A percentile compares a stretch with the other conserved stretches of the same genome.
Conservation (phyloP, 2,113 vertebrate species). For the Alethe diademata region DNA sequence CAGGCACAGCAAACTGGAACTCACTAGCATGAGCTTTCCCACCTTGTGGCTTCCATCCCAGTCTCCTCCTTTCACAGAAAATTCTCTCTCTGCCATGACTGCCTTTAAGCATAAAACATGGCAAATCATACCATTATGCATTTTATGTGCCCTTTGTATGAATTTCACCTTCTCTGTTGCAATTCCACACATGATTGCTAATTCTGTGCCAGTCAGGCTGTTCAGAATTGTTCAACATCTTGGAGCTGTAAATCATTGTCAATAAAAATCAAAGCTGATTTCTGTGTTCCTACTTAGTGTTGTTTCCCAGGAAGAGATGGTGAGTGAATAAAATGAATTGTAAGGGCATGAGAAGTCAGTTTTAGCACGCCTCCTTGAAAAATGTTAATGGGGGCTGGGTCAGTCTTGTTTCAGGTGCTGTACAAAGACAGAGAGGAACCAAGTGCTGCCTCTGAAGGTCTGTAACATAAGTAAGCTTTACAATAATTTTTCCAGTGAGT, state of each 20-base stretch:
- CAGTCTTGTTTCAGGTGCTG: neutral
- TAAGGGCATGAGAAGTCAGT: neutral
- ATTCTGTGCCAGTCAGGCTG: neutral
- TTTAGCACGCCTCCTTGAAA: neutral
- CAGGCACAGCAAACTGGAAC: neutral
- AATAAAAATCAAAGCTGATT: neutral
- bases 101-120: neutral
- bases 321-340: neutral
- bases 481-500: neutral
- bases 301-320: neutral
- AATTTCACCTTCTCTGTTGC: neutral
- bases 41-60: neutral
- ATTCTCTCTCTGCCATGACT: neutral
- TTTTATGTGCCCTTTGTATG: neutral
- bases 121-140: neutral
- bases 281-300: neutral
- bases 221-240: neutral
- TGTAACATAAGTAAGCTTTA: neutral
- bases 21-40: neutral
- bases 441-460: neutral
- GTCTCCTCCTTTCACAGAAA: neutral
- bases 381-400: neutral
- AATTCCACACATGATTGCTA: neutral
- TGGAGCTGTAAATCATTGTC: neutral
- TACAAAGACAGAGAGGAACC: neutral